Evolutionary conservation across 2,888 invertebrate species (phyloP), one percentile per base, ranked within the genome.

Genomic region (Galerucella nymphaeae): DNA sequence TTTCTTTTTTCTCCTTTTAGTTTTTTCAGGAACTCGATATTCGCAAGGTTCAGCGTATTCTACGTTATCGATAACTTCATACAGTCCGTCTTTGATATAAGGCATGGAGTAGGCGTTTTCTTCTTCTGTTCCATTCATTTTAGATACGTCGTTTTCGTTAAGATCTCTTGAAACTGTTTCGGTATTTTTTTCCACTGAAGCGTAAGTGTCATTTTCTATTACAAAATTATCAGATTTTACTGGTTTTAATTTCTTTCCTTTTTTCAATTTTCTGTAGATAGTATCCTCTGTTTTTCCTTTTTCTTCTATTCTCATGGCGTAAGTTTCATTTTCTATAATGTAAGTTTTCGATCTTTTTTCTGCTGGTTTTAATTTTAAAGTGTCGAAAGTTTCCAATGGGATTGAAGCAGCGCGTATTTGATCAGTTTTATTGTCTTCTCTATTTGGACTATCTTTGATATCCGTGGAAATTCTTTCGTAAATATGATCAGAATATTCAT

Each of bases 121-220:
- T 70, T 76, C 70, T 48, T 59, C 57, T n/a, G 53, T 55, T 66
- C 48, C 11, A 41, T 10, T 11, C 18, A 50, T 18, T 23, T 66
- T 55, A 1, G 42, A 79, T 23, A 79, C 50, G 69, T 77, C 76
- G 48, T 81, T 80, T 73, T 79, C 77, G 45, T 79, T 80, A 53
- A 70, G 72, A 65, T 78, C 80, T 45, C 38, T 74, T 1, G 50
- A n/a, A n/a, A 64, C 38, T 16, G 59, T 18, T 4, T 50, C 41
- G 1, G 16, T 38, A 30, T 14, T 68, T 57, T 76, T 75, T 20
- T 73, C 74, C 50, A 76, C 72, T 9, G 75, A 72, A 13, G 20
- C 62, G 41, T 83, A 83, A 16, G 79, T 77, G 8, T 80, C 78
- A 48, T 81, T 82, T 65, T 80, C 81, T 9, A 79, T 71, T 16